These are phyloP conservation scores for Ephialtes manifestator DNA, from an alignment of 2,888 invertebrate genomes.

Conservation along the genomic window DNA sequence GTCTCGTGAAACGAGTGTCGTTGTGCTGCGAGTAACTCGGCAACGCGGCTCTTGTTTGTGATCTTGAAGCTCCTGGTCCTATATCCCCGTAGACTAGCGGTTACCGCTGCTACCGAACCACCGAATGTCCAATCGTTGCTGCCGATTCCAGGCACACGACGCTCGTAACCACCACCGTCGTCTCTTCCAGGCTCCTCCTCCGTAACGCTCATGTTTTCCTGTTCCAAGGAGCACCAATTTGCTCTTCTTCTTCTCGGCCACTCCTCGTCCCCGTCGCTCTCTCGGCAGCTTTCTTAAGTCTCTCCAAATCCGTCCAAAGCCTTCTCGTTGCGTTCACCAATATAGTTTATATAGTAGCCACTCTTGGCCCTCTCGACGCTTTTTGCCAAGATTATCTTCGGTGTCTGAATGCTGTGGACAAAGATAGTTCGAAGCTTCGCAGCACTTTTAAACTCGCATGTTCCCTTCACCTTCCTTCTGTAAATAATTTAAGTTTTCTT, in stretches of 20 bases:
- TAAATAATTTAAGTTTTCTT: no score
- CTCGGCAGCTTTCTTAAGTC: slow-evolving; percentile 62
- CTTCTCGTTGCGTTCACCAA: slow-evolving; percentile 21
- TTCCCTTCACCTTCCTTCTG: no score
- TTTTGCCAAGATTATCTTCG: slow-evolving; percentile 15
- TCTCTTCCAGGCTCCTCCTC: slow-evolving; percentile 78
- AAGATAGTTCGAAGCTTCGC: slow-evolving; percentile 11
- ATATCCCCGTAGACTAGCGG: slow-evolving; percentile 21
- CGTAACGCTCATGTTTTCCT: slow-evolving; percentile 87
- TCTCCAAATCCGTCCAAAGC: slow-evolving; percentile 10
- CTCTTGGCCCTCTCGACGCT: slow-evolving; percentile 36
- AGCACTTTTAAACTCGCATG: no score
- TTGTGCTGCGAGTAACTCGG: slow-evolving; percentile 86
- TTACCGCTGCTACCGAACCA: slow-evolving; percentile 41
- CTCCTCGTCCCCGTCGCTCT: slow-evolving; percentile 87
- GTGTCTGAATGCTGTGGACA: slow-evolving; percentile 43
- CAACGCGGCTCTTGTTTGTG: slow-evolving; percentile 79
- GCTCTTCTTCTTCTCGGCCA: slow-evolving; percentile 88
- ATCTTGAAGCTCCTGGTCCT: slow-evolving; percentile 1
- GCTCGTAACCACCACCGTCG: slow-evolving; percentile 56
- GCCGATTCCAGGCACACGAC: slow-evolving; percentile 73
- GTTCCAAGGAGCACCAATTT: slow-evolving; percentile 88
- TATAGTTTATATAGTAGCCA: slow-evolving; percentile 23
- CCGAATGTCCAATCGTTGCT: slow-evolving; percentile 33
- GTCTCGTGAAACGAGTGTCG: slow-evolving; percentile 86